Base-by-base conservation (phyloP, 2,113 vertebrate species). In the Pomatorhinus ruficollis region DNA sequence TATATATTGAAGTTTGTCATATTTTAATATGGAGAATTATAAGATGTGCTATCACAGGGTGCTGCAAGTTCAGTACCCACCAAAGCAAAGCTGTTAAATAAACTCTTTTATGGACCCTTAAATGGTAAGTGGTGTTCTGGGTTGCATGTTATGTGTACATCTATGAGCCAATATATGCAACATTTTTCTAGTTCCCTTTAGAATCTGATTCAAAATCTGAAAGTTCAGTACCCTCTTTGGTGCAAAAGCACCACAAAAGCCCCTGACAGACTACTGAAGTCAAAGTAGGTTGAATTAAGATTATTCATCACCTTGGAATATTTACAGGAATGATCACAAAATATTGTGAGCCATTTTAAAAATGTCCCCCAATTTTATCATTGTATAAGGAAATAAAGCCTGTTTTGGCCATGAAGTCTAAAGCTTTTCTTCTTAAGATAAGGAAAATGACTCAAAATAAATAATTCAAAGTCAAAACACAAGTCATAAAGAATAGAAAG, bases 31-130 rank as follows among this genome's bases (percentile, higher is more conserved):
- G 33, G 76, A 85, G 83, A 82, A 78, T 83, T 90, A 82, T 95
- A 95, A 96, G 93, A 93, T 42, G 44, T 47, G 66, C 2, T 75
- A 35, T 84, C 15, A 3, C 59, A 33, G 37, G 52, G 47, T 66
- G 52, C 61, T 95, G 45, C 56, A 61, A 74, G 70, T 85, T 50
- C 53, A 22, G n/a, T 22, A 77, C 16, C 21, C 20, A 0, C 23
- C 85, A 95, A 97, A 97, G 92, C 49, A 97, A 96, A 94, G 87
- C 87, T 92, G 81, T 98, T 97, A 97, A 98, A 96, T 94, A 97
- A 93, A 86, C 65, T 96, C 82, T 83, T 98, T 98, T 97, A 97
- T 93, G 81, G 94, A 83, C 63, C 64, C 39, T 97, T 96, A 96
- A 97, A 97, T 88, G 88, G 35, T 93, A 97, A 97, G 89, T 90